phyloP scores from a whole-genome alignment of 2,888 invertebrate species.

The Plutella xylostella region DNA sequence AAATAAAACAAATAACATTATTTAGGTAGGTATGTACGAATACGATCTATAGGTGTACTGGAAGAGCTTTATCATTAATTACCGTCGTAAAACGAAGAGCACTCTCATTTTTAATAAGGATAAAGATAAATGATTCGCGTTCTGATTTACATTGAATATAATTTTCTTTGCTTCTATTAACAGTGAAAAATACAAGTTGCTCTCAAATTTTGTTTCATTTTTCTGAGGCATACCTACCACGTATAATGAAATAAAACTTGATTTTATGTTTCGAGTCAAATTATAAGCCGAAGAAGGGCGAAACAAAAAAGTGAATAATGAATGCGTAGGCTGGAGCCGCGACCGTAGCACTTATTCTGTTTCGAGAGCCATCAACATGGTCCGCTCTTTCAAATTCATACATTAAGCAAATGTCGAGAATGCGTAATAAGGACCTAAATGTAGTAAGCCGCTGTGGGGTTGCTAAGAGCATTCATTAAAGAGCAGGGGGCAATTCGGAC shows the following conservation, averaged over 20 bases:
- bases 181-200: slow-evolving; percentile 54
- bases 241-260: slow-evolving; percentile 67
- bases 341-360: slow-evolving; percentile 69
- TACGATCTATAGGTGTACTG: too few species aligned
- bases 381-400: slow-evolving; percentile 68
- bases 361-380: slow-evolving; percentile 68
- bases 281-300: slow-evolving; percentile 64
- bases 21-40: too few species aligned
- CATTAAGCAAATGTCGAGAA: slow-evolving; percentile 67
- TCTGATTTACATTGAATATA: background rate
- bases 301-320: slow-evolving; percentile 69
- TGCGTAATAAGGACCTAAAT: slow-evolving; percentile 63
- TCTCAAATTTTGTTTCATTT: slow-evolving; percentile 46
- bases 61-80: too few species aligned
- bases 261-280: slow-evolving; percentile 69
- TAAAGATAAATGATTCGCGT: too few species aligned
- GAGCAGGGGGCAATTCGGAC: slow-evolving; percentile 40
- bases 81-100: too few species aligned
- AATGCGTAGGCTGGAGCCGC: slow-evolving; percentile 63
- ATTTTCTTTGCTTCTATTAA: slow-evolving; percentile 28
- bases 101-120: too few species aligned
- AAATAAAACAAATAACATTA: too few species aligned
- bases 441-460: slow-evolving; percentile 46
- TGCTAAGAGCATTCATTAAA: slow-evolving; percentile 46
- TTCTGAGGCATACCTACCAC: too few species aligned